Conservation (phyloP, 1,140 invertebrate species). For the Sycophaga agraensis region DNA sequence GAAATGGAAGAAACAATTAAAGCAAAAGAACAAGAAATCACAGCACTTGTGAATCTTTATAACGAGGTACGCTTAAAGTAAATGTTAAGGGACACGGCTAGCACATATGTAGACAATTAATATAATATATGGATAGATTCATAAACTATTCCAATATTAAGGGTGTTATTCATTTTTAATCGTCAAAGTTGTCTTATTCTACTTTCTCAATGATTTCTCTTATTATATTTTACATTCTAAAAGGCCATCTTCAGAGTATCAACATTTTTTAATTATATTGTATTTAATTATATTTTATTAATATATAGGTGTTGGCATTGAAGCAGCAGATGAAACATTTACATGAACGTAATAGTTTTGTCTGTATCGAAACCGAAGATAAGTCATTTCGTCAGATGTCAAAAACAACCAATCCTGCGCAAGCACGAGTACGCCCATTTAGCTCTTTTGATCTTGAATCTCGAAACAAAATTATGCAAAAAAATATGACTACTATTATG, state of each 20-base stretch:
- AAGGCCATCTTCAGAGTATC: too few species aligned
- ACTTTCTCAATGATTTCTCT: too few species aligned
- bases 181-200: too few species aligned
- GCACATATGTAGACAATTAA: too few species aligned
- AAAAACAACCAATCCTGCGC: background rate
- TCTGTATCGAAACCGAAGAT: constrained; percentile 40
- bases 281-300: too few species aligned
- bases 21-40: constrained; percentile 59
- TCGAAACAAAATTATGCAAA: background rate
- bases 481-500: too few species aligned
- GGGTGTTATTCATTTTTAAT: too few species aligned
- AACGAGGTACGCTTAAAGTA: constrained; percentile 56
- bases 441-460: background rate
- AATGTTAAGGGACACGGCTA: too few species aligned
- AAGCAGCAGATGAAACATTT: constrained; percentile 55
- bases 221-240: too few species aligned
- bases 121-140: too few species aligned
- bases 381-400: background rate
- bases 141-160: too few species aligned
- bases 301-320: constrained; percentile 46
- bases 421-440: background rate
- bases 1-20: constrained; percentile 52
- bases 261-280: too few species aligned
- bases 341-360: constrained; percentile 47
- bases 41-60: constrained; percentile 55